These are phyloP conservation scores for Sicus ferrugineus DNA, from an alignment of 2,888 invertebrate genomes.

Conservation along the genomic window DNA sequence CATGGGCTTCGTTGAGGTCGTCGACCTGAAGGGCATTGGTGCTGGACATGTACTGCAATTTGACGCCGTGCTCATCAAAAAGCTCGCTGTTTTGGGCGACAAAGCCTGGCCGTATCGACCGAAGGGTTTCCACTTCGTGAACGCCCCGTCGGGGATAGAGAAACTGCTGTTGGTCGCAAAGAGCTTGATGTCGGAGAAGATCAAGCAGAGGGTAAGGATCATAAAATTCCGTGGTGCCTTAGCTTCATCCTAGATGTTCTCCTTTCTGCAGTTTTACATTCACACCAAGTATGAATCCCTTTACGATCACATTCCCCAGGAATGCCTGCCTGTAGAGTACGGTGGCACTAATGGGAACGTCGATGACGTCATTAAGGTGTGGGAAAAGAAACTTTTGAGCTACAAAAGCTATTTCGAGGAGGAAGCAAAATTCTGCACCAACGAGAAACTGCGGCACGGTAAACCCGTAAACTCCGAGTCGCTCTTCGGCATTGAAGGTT, in stretches of 20 bases:
- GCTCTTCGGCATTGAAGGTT: conserved; percentile 61
- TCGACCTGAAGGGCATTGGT: conserved; percentile 69
- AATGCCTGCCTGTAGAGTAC: conserved; percentile 72
- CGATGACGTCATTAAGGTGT: conserved; percentile 57
- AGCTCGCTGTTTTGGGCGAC: conserved; percentile 68
- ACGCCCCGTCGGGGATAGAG: conserved; percentile 70
- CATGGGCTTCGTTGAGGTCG: conserved; percentile 68
- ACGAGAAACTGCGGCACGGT: conserved; percentile 59
- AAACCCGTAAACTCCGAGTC: conserved; percentile 55
- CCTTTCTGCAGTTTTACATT: conserved; percentile 54
- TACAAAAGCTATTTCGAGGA: conserved; percentile 59
- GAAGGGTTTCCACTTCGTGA: conserved; percentile 70
- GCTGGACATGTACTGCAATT: conserved; percentile 69
- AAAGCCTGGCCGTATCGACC: conserved; percentile 72
- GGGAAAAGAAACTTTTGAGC: conserved; percentile 57
- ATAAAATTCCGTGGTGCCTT: background rate
- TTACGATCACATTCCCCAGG: conserved; percentile 70
- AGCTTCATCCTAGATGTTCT: conserved; percentile 37
- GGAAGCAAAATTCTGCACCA: conserved; percentile 57
- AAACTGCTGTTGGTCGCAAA: conserved; percentile 69
- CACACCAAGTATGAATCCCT: conserved; percentile 70
- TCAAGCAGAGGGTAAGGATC: conserved; percentile 68
- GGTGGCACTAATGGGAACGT: conserved; percentile 71
- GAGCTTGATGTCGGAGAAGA: conserved; percentile 71
- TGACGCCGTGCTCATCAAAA: conserved; percentile 71